These are phyloP conservation scores for Athripsodes cinereus DNA, from an alignment of 2,888 invertebrate genomes.

Conservation along the genomic window DNA sequence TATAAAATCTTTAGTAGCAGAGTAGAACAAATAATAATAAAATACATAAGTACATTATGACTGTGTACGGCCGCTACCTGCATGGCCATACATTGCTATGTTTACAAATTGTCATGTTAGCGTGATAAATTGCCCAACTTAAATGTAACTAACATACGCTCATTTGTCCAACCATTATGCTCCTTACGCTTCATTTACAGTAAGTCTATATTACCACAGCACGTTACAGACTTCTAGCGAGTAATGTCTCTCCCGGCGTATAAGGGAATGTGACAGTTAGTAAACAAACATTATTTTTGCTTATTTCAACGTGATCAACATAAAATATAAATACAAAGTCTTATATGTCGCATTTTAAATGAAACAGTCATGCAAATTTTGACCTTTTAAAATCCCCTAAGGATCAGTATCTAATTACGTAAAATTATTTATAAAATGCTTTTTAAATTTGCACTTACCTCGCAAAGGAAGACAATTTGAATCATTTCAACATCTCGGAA, in stretches of 20 bases:
- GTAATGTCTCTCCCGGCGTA: constrained; percentile 54
- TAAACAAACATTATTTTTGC: constrained; percentile 44
- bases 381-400: constrained; percentile 1
- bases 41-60: no score
- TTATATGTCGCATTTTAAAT: background rate
- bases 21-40: no score
- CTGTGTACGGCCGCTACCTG: background rate
- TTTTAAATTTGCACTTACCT: constrained; percentile 16
- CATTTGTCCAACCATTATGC: constrained; percentile 3
- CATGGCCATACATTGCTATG: constrained; percentile 7
- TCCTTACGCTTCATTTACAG: background rate
- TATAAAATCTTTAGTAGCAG: no score
- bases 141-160: constrained; percentile 15
- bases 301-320: constrained; percentile 2
- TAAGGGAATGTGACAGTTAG: constrained; percentile 54
- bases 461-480: constrained; percentile 4
- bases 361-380: background rate
- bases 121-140: constrained; percentile 21
- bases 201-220: constrained; percentile 4
- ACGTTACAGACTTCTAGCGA: constrained; percentile 30
- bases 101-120: constrained; percentile 25
- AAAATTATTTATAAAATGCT: constrained; percentile 4
- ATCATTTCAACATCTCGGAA: constrained; percentile 12
- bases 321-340: background rate
- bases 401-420: constrained; percentile 16